Base-by-base conservation (phyloP, 1,140 invertebrate species). In the Branchinecta lynchi region DNA sequence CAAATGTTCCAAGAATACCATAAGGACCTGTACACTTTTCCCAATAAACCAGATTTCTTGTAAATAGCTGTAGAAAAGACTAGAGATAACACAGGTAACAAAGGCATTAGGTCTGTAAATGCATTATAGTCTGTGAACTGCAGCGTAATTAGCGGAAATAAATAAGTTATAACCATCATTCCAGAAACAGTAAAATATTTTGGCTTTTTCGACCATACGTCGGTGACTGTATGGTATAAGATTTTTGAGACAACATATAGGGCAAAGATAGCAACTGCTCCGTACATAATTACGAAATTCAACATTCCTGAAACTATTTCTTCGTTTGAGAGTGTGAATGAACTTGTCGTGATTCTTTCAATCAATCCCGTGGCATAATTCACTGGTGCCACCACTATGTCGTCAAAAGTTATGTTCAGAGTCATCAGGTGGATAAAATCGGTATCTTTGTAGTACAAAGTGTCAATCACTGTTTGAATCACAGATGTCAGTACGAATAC, bases 1-100 rank as follows among this genome's bases (percentile, higher is more conserved):
- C 51, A 60, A 3, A 60, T 60, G 17, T 60, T 60, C 51, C 51
- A 60, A 60, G 51, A 60, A 60, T 60, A 60, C 51, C 51, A 60
- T 15, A 60, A 12, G 2, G 51, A 12, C 51, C 51, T 60, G 12
- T 15, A 60, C 12, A 60, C 12, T 60, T 60, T 60, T 60, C 51
- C 51, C 17, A 15, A 15, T 20, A 60, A 15, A 15, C 51, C 51
- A 60, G 51, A 15, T 60, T 60, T 12, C 51, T 20, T 20, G 6
- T 60, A 20, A 12, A 60, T 60, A 60, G 17, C 51, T 15, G 51
- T 15, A 60, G 51, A 60, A 60, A 60, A 60, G 12, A 60, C 17
- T 60, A 60, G 17, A 60, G 12, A 60, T 15, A 60, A 60, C 12
- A 60, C 17, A 15, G 51, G 51, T 20, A 60, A 60, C 12, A 60